Percentiles rank a stretch among this genome's conserved stretches.
Conservation (phyloP, 2,797 vertebrate genomes). For the Alcedo atthis region DNA sequence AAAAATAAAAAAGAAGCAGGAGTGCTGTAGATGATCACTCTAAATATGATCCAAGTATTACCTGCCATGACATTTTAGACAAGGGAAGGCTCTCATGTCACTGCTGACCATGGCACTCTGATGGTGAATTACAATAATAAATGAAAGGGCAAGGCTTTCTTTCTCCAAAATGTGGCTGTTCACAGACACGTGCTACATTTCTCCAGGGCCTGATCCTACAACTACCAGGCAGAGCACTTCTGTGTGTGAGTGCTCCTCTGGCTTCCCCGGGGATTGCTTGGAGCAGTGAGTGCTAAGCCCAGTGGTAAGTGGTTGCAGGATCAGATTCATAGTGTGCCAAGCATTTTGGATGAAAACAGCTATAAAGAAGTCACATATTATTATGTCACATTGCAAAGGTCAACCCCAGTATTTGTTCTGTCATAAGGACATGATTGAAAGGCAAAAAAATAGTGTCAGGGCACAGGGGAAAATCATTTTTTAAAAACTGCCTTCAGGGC, state of each 20-base stretch:
- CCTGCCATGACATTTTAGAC: neutral
- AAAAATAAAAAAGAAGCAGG: neutral
- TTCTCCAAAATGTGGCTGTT: neutral
- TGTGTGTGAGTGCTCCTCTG: neutral
- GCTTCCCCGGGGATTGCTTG: neutral
- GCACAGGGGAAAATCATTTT: constrained; percentile 49
- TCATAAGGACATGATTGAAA: constrained; percentile 61
- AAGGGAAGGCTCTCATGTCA: neutral
- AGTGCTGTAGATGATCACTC: neutral
- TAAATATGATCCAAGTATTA: neutral
- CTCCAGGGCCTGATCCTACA: constrained; percentile 11
- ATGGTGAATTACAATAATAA: neutral
- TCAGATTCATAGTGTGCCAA: constrained; percentile 10
- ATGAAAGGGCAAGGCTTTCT: neutral
- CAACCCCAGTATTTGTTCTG: constrained; percentile 59
- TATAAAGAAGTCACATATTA: constrained; percentile 69
- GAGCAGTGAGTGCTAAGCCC: neutral
- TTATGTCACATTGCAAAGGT: constrained; percentile 69
- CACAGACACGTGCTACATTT: neutral
- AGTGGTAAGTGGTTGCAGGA: neutral
- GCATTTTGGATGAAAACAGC: constrained; percentile 55
- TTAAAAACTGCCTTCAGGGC: constrained; percentile 41
- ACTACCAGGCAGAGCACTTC: neutral
- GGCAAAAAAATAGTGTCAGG: constrained; percentile 59
- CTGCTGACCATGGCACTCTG: neutral